Percentiles rank a stretch among this genome's conserved stretches.
Conservation (phyloP, 2,888 invertebrate genomes). For the Sinotaia quadrata region DNA sequence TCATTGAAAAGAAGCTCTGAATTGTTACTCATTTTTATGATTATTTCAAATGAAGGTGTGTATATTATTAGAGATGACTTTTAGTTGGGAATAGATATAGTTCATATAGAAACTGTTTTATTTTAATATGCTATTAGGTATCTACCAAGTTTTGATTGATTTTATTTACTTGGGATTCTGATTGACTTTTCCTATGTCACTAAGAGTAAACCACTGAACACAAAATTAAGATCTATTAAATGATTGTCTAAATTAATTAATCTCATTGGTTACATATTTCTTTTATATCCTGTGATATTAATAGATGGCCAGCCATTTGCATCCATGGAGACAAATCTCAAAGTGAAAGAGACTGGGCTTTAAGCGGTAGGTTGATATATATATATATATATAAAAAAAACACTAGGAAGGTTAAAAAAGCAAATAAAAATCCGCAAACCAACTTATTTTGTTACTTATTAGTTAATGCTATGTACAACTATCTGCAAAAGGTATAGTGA, state of each 20-base stretch:
- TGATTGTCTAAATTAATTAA: not conserved
- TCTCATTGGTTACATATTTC: not conserved
- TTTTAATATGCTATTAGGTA: too few relatives aligned
- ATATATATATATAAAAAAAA: not conserved
- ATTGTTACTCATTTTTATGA: too few relatives aligned
- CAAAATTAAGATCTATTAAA: not conserved
- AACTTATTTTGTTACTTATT: too few relatives aligned
- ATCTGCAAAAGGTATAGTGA: too few relatives aligned
- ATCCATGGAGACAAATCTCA: slow-evolving; percentile 98
- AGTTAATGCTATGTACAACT: too few relatives aligned
- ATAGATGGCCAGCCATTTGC: slow-evolving; percentile 74
- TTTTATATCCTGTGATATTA: not conserved
- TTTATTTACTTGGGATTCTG: not conserved
- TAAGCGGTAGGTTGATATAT: slow-evolving; percentile 72
- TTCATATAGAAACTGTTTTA: too few relatives aligned
- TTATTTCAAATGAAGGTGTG: too few relatives aligned
- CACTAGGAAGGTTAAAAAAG: not conserved
- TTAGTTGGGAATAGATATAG: too few relatives aligned
- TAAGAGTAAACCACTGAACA: not conserved
- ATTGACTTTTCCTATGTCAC: not conserved
- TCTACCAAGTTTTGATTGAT: not conserved
- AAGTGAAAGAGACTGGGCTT: slow-evolving; percentile 92
- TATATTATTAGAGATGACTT: too few relatives aligned
- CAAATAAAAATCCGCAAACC: too few relatives aligned
- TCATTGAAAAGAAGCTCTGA: too few relatives aligned